These are phyloP conservation scores for Probosciger aterrimus DNA, from an alignment of 2,113 vertebrate species.

Conservation along the genomic window DNA sequence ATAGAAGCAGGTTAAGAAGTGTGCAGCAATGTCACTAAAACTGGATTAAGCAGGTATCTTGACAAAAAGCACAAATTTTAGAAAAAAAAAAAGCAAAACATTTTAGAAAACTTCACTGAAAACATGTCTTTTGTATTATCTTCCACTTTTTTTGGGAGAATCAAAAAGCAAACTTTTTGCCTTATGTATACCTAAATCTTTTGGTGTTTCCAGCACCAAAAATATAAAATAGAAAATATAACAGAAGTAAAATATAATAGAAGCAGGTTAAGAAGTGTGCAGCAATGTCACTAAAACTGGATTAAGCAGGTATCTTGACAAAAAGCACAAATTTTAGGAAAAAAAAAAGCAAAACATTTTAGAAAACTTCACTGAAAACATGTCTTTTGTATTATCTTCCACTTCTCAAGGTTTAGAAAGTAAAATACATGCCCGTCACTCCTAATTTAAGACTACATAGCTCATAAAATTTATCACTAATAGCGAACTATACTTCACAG, in stretches of 20 bases:
- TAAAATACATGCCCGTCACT: neutral
- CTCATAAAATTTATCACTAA: neutral
- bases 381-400: neutral
- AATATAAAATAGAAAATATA: neutral
- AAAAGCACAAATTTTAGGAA: neutral
- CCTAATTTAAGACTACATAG: neutral
- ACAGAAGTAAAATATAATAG: neutral
- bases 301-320: neutral
- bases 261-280: neutral
- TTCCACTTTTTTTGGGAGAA: too few relatives aligned
- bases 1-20: neutral
- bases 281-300: neutral
- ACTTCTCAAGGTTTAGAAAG: neutral
- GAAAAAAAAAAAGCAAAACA: neutral
- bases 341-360: neutral
- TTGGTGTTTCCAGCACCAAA: neutral
- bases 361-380: neutral
- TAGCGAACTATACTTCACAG: neutral
- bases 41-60: neutral
- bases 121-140: too few relatives aligned
- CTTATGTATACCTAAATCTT: neutral
- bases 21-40: neutral
- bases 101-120: too few relatives aligned
- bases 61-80: neutral
- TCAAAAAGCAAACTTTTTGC: neutral